Conservation (phyloP, 2,888 invertebrate species). For the Caradrina clavipalpis region DNA sequence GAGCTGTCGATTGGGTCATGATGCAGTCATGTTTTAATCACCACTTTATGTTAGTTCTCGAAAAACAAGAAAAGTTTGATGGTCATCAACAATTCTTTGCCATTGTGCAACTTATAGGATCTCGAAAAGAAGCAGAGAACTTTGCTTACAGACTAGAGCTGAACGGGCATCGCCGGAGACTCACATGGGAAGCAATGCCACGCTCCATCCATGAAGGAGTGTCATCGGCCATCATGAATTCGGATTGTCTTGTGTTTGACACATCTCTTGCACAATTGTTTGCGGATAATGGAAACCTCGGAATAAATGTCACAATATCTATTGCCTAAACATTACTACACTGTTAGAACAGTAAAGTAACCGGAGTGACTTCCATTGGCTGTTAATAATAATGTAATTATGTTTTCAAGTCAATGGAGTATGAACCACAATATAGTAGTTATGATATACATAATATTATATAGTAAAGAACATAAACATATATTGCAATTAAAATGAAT, state of each 20-base stretch:
- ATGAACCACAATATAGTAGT: conserved; percentile 47
- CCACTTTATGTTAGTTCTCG: conserved; percentile 99
- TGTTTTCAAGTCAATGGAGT: conserved; percentile 72
- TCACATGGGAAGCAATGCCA: conserved; percentile 99
- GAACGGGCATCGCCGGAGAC: conserved; percentile 97
- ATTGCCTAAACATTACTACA: conserved; percentile 92
- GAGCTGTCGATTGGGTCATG: conserved; percentile 99
- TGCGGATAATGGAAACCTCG: conserved; percentile 99
- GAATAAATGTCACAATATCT: conserved; percentile 99
- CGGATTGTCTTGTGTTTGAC: conserved; percentile 99
- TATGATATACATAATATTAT: conserved; percentile 44
- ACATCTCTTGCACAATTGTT: conserved; percentile 99
- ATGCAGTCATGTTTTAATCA: conserved; percentile 99
- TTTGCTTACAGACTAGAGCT: conserved; percentile 99
- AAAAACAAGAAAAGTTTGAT: conserved; percentile 99
- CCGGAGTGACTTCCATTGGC: conserved; percentile 69
- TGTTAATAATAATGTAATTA: conserved; percentile 71
- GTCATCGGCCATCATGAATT: conserved; percentile 98
- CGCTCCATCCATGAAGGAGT: conserved; percentile 99
- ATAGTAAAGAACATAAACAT: conserved; percentile 55
- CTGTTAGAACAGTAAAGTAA: conserved; percentile 58
- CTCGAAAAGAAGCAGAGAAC: conserved; percentile 99
- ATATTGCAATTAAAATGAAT: conserved; percentile 61
- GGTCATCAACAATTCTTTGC: conserved; percentile 99
- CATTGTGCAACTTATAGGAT: conserved; percentile 99